Evolutionary conservation across 2,888 invertebrate species (phyloP).

Genomic region (Cheilosia soror): DNA sequence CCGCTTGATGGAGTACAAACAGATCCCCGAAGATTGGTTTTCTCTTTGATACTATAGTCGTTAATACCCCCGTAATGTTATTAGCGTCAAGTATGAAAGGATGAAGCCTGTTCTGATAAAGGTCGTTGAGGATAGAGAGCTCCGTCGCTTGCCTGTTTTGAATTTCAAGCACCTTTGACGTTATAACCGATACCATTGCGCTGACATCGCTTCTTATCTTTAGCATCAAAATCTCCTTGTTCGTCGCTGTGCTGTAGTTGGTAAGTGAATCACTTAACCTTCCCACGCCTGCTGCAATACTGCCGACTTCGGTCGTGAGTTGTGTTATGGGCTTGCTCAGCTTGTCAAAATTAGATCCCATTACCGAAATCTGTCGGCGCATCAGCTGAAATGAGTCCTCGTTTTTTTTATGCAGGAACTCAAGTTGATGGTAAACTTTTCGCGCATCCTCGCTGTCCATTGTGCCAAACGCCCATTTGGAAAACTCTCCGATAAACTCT

Average conservation of each 20-base stretch:
- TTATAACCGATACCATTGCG: background rate
- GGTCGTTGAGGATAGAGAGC: background rate
- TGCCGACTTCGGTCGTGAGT: background rate
- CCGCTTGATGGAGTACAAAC: background rate
- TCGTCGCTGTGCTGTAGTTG: background rate
- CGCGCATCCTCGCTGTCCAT: conserved; percentile 15
- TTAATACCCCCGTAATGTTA: background rate
- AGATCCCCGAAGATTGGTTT: background rate
- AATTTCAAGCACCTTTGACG: background rate
- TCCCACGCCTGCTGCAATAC: background rate
- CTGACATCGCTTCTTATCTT: background rate
- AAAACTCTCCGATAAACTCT: background rate
- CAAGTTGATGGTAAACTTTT: conserved; percentile 15
- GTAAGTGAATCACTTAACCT: background rate
- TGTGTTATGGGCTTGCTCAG: background rate
- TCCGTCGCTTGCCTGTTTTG: background rate
- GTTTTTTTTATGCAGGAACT: conserved; percentile 16
- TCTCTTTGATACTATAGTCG: background rate
- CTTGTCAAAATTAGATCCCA: background rate
- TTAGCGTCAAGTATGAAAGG: background rate
- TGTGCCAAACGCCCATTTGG: conserved; percentile 5
- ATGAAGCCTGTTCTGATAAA: background rate
- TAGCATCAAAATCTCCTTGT: background rate
- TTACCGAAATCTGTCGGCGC: background rate
- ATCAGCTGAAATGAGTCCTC: background rate